Evolutionary conservation across 2,113 vertebrate genomes (phyloP).

Genomic region (Prinia subflava): DNA sequence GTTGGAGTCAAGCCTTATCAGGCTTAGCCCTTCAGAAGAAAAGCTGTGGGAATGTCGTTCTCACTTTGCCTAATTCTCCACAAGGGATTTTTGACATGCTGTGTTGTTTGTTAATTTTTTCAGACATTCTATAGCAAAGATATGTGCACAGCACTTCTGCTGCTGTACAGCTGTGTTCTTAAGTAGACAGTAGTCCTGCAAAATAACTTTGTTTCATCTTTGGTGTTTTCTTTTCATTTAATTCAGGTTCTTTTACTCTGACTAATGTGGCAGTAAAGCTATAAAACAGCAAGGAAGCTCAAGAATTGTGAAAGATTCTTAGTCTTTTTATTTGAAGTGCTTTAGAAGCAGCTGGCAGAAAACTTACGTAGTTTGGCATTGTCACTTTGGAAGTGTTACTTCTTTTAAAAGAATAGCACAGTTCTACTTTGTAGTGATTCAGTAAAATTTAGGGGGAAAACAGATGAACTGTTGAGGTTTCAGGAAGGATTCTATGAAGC

Average conservation of each 20-base stretch:
- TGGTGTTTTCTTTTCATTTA: neutral
- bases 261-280: neutral
- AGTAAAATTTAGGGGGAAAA: neutral
- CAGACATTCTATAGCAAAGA: neutral
- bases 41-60: neutral
- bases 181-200: neutral
- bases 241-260: neutral
- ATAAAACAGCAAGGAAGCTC: neutral
- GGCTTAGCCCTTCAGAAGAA: neutral
- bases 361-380: neutral
- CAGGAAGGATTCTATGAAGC: neutral
- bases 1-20: neutral
- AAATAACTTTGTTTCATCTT: neutral
- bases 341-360: neutral
- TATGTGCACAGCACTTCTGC: neutral
- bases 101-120: neutral
- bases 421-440: neutral
- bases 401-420: neutral
- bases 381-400: neutral
- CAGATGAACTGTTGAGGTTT: neutral
- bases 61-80: neutral
- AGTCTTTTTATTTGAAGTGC: neutral
- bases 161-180: neutral
- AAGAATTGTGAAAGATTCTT: neutral
- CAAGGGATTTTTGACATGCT: neutral